Evolutionary conservation across 2,113 vertebrate genomes (phyloP).

Genomic region (Phylloscopus trochilus): DNA sequence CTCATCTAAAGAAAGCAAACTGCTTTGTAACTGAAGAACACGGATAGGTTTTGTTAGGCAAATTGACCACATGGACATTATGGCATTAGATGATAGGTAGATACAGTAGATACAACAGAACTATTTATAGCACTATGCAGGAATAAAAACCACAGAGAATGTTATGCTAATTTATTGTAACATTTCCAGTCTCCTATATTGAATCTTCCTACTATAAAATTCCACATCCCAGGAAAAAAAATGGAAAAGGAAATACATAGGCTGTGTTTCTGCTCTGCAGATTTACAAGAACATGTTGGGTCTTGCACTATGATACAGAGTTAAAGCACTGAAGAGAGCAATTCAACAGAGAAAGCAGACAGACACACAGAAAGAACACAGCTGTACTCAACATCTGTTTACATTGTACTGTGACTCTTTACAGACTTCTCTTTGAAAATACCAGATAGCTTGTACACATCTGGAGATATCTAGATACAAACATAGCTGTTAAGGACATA

Average conservation of each 20-base stretch:
- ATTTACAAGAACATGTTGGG: not conserved
- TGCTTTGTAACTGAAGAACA: not conserved
- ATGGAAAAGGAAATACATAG: rapidly evolving
- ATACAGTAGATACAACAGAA: not conserved
- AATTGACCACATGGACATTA: not conserved
- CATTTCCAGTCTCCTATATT: not conserved
- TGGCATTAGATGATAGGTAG: not conserved
- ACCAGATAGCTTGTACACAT: not conserved
- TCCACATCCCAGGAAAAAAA: not conserved
- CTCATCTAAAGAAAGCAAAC: not conserved
- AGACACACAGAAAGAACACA: not conserved
- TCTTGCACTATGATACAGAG: not conserved
- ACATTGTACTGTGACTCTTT: not conserved
- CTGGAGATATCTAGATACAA: not conserved
- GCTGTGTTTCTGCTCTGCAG: not conserved
- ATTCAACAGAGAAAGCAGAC: not conserved
- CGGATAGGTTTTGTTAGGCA: not conserved
- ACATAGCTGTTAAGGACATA: not conserved
- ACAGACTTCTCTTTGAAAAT: not conserved
- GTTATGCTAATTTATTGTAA: not conserved
- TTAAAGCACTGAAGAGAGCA: not conserved
- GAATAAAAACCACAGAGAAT: not conserved
- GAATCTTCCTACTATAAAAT: not conserved
- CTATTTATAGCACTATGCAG: not conserved
- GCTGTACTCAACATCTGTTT: not conserved